Base-by-base conservation (phyloP, 2,888 invertebrate species). In the Volucella bombylans region DNA sequence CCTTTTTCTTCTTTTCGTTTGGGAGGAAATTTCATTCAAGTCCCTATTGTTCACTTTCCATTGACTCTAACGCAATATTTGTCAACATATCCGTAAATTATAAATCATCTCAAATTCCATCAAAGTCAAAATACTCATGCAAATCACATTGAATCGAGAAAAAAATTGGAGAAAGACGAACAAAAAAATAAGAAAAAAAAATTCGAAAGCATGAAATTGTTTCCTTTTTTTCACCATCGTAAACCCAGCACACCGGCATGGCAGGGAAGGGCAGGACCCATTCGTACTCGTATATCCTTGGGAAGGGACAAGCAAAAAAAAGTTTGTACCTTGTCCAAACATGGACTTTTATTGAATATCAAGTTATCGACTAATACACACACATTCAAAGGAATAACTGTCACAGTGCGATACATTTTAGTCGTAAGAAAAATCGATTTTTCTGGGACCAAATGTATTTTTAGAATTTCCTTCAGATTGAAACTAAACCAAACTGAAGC, bases 301-400 rank as follows among this genome's bases (percentile, higher is more conserved):
- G 38, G 18, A 45, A 50, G 50, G 50, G 38, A 55, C 71, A 64
- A 62, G 54, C 52, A 55, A 76, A 10, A 69, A n/a, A 45, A 72
- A 82, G 65, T 69, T 69, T 83, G 69, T 79, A 83, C 69, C 69
- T 79, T 79, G 79, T 69, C 68, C 83, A 74, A 74, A 79, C 79
- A 73, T 54, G 65, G 73, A 65, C 54, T 54, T 68, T 8, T 65
- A 64, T 68, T 79, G 57, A 68, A 73, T 64, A 73, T 68, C 61
- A 74, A 83, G 57, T 65, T 69, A 69, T 69, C 82, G 68, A 61
- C 72, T 31, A 31, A 18, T 39, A 43, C 71, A 31, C 52, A 23
- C 38, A 67, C 50, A 43, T 43, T 23, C 18, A 23, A 23, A 23
- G 18, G 3, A 23, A 23, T 23, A 23, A 23, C 18, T 23, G 18